These are phyloP conservation scores for Portevinia maculata DNA, from an alignment of 2,888 invertebrate genomes.

Conservation along the genomic window DNA sequence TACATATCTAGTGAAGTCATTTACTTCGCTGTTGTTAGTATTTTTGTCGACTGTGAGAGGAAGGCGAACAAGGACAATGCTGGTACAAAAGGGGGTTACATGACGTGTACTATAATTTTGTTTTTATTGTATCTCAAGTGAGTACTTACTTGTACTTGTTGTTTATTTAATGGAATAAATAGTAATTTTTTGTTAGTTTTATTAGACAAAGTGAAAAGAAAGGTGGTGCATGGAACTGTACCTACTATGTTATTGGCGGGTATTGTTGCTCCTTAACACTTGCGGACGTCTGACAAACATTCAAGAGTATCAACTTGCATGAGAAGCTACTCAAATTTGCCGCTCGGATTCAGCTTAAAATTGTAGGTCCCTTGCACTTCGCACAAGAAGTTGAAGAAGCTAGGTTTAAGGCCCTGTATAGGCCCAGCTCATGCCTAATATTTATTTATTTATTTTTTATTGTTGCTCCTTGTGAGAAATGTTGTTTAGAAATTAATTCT, in stretches of 20 bases:
- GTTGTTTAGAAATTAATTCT: no score
- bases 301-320: no score
- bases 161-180: slow-evolving; percentile 60
- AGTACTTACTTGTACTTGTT: slow-evolving; percentile 70
- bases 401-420: no score
- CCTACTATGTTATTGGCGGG: neutral
- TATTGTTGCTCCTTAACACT: slow-evolving; percentile 5
- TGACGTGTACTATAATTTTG: slow-evolving; percentile 59
- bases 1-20: slow-evolving; percentile 50
- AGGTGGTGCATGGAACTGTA: no score
- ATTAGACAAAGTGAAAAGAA: slow-evolving; percentile 34
- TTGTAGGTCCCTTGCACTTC: no score
- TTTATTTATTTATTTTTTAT: no score
- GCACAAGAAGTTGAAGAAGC: no score
- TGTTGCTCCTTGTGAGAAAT: no score
- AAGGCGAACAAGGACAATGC: neutral
- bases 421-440: no score
- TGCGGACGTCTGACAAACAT: no score
- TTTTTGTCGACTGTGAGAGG: slow-evolving; percentile 34
- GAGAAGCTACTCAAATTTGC: no score
- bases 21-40: slow-evolving; percentile 60
- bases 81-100: slow-evolving; percentile 29
- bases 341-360: no score
- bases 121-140: slow-evolving; percentile 73
- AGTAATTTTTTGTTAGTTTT: slow-evolving; percentile 65